Evolutionary conservation across 2,113 vertebrate genomes (phyloP).

Genomic region (Eretmochelys imbricata): DNA sequence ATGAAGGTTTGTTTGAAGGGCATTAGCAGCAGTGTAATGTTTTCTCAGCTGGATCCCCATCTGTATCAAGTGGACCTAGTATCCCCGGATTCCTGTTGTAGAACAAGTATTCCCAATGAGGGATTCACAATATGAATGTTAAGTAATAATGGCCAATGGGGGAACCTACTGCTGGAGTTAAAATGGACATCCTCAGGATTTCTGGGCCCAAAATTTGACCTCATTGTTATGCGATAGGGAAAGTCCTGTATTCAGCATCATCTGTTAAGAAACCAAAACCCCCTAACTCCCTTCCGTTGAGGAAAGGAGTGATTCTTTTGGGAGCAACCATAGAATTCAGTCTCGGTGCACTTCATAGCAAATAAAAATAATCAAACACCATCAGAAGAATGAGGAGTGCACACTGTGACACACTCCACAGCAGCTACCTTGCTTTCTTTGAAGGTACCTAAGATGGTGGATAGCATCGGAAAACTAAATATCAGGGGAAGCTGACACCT

Average conservation of each 20-base stretch:
- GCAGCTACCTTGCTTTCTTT: background rate
- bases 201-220: background rate
- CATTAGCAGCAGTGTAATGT: fast-evolving
- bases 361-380: background rate
- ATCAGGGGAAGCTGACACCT: background rate
- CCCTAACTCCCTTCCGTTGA: background rate
- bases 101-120: background rate
- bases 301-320: background rate
- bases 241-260: background rate
- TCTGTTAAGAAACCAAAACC: background rate
- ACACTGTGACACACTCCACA: background rate
- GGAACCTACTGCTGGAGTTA: fast-evolving
- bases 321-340: background rate
- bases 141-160: background rate
- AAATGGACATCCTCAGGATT: background rate
- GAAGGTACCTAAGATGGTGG: background rate
- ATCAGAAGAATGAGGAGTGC: background rate
- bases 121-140: fast-evolving
- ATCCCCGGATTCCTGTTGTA: fast-evolving
- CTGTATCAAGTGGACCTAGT: background rate
- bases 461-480: background rate
- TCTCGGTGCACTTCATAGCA: background rate
- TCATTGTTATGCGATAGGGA: background rate
- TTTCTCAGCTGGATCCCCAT: background rate
- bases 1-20: fast-evolving